Conservation (phyloP, 1,140 invertebrate genomes). For the Patella vulgata region DNA sequence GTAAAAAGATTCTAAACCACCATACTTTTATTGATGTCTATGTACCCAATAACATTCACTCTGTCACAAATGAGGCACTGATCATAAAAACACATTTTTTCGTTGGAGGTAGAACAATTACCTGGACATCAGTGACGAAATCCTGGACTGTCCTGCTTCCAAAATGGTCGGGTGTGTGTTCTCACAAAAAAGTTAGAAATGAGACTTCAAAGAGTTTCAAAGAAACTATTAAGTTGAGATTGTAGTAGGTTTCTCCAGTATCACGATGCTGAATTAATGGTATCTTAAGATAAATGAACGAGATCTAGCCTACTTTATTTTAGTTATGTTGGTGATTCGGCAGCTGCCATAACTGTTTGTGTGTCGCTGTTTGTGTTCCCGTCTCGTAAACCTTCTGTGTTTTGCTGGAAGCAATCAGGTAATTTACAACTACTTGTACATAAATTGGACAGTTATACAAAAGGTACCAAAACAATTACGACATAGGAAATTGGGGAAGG, state of each 20-base stretch:
- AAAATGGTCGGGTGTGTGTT: neutral
- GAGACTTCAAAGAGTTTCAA: no score
- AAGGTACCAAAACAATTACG: no score
- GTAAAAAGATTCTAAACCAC: conserved; percentile 22
- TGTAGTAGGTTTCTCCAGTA: no score
- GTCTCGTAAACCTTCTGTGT: conserved; percentile 17
- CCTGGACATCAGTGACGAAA: no score
- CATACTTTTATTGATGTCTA: conserved; percentile 1
- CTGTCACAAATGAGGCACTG: no score
- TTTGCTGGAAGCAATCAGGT: neutral
- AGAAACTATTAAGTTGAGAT: neutral
- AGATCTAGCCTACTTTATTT: conserved; percentile 8
- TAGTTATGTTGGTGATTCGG: conserved; percentile 60
- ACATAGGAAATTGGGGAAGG: no score
- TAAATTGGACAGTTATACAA: no score
- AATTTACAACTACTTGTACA: neutral
- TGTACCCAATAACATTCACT: neutral
- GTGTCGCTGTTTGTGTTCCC: conserved; percentile 40
- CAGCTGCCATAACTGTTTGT: conserved; percentile 31
- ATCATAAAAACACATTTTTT: no score
- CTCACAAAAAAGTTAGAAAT: neutral
- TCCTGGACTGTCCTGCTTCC: neutral
- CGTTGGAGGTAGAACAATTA: no score
- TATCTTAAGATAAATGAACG: neutral
- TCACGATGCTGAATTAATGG: neutral